Base-by-base conservation (phyloP, 2,888 invertebrate species). In the Hoplodrina ambigua region DNA sequence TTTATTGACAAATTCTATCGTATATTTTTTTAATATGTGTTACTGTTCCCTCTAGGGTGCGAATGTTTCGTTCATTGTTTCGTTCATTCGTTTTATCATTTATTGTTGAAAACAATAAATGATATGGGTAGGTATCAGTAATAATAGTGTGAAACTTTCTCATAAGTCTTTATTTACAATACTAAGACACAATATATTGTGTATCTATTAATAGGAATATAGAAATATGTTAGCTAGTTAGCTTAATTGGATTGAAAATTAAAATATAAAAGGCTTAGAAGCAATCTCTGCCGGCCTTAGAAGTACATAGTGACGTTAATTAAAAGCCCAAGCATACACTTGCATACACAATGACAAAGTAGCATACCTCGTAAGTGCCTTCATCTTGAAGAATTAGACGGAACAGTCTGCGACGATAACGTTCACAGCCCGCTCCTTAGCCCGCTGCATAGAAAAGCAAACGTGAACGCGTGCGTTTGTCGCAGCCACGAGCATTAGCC, bases 381-480 rank as follows among this genome's bases (percentile, higher is more conserved):
- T 58, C 63, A 65, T 81, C 52, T 54, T 72, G n/a, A 41, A 44
- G 79, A 53, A 75, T 80, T 62, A 64, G 75, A 69, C 52, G 64
- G 20, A 44, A 46, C 56, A 70, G 53, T 44, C 54, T 62, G 20
- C 61, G 11, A 41, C 61, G 80, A 75, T 80, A 70, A 67, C 54
- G 66, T 69, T 64, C 65, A 68, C 66, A 60, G 54, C 57, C 66
- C 13, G 25, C 60, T 56, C n/a, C 65, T 57, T 19, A 59, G 50
- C 80, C 64, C 66, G 62, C 73, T 83, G 80, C 80, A 79, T 66
- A 80, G 65, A 79, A 65, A 79, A 65, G 59, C 49, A 72, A 86
- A 90, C 86, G 84, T 75, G 75, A 90, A 90, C 89, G 82, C 81
- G 67, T 81, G 86, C 87, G 87, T 90, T 89, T 88, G 88, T 87